Percentiles rank a stretch among this genome's conserved stretches.
Conservation (phyloP, 2,113 vertebrate species). For the Sarotherodon lohbergeri region DNA sequence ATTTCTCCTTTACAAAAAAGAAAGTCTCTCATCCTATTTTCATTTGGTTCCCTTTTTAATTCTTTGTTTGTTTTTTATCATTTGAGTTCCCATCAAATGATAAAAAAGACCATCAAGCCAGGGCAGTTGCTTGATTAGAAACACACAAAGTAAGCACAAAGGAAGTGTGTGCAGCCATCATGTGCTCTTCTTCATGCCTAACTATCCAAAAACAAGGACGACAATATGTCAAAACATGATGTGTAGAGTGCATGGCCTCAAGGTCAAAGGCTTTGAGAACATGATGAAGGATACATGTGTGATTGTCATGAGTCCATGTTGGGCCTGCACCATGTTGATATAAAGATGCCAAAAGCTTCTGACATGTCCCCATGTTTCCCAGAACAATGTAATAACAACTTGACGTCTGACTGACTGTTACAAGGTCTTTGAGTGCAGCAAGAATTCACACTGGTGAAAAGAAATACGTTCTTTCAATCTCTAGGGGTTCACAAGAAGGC, state of each 20-base stretch:
- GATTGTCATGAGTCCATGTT: conserved; percentile 8
- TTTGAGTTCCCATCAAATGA: not conserved
- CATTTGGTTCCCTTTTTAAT: not conserved
- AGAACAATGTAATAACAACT: conserved; percentile 16
- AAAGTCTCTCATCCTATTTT: not conserved
- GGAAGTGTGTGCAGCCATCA: not conserved
- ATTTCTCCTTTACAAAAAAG: conserved; percentile 4
- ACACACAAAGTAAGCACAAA: conserved; percentile 13
- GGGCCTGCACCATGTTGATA: conserved; percentile 13
- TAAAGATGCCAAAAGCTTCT: conserved; percentile 23
- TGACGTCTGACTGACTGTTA: not conserved
- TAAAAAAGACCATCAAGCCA: not conserved
- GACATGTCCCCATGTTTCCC: conserved; percentile 38
- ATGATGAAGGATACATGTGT: not conserved
- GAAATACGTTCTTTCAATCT: not conserved
- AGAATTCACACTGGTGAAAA: not conserved
- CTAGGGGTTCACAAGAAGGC: not conserved
- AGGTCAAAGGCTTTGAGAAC: conserved; percentile 10
- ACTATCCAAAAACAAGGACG: not conserved
- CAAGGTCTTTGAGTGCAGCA: not conserved
- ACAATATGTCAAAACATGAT: conserved; percentile 54
- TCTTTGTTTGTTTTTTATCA: conserved; percentile 11
- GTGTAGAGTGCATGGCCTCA: conserved; percentile 10
- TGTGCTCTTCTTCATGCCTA: not conserved
- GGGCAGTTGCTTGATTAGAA: conserved; percentile 32